These are phyloP conservation scores for Chloroceryle aenea DNA, from an alignment of 2,113 vertebrate species.

Conservation along the genomic window DNA sequence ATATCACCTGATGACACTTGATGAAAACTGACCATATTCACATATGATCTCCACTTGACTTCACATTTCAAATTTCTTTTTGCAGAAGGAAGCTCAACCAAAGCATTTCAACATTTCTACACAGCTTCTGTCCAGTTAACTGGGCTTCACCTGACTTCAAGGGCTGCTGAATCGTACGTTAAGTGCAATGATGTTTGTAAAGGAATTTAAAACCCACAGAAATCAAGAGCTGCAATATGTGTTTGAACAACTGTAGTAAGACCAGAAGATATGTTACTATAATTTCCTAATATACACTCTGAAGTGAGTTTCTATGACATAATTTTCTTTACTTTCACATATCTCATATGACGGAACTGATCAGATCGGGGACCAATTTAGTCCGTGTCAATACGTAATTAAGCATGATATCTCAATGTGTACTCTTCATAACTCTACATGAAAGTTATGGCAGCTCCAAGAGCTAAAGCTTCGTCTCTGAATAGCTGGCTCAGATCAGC, in stretches of 20 bases:
- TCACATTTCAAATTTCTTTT: neutral
- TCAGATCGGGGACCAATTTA: neutral
- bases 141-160: neutral
- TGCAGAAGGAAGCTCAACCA: neutral
- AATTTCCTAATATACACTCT: neutral
- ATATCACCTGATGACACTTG: neutral
- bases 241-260: neutral
- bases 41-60: neutral
- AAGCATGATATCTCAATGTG: neutral
- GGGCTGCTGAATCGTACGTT: neutral
- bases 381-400: neutral
- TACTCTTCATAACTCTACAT: neutral
- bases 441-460: neutral
- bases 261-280: neutral
- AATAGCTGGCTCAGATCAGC: slow-evolving; percentile 5
- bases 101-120: neutral
- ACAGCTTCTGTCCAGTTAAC: neutral
- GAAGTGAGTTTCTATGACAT: neutral
- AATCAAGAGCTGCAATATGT: neutral
- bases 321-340: neutral
- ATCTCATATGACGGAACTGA: neutral
- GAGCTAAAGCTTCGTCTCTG: neutral
- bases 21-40: neutral
- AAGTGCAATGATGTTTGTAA: neutral
- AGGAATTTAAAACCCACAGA: neutral